Percentiles rank a stretch among this genome's conserved stretches.
phyloP scores from a whole-genome alignment of 2,888 invertebrate genomes.

The Tenthredo distinguenda region DNA sequence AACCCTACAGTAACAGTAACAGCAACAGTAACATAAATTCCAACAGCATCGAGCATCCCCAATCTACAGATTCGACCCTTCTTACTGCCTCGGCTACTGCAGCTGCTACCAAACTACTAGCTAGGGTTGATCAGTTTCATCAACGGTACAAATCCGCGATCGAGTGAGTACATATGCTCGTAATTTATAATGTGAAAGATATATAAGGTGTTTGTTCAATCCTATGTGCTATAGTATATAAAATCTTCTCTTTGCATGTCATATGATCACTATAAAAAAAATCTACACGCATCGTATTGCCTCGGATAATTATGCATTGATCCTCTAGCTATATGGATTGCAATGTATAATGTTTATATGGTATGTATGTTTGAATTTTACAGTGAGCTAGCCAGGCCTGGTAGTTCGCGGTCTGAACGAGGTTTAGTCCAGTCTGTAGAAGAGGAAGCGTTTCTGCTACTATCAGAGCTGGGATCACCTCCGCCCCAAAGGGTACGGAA shows the following conservation, averaged over 20 bases:
- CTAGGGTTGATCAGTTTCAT: constrained; percentile 70
- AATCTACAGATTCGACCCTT: constrained; percentile 66
- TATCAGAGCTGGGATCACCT: constrained; percentile 70
- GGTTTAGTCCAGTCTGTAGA: constrained; percentile 71
- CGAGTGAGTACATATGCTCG: constrained; percentile 64
- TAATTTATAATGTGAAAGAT: neutral
- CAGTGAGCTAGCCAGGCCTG: constrained; percentile 50
- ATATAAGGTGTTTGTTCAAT: neutral
- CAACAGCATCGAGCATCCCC: constrained; percentile 56
- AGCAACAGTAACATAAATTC: neutral
- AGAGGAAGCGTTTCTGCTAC: constrained; percentile 70
- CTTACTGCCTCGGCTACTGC: constrained; percentile 72
- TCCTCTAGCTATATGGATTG: too few species aligned
- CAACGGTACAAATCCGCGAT: constrained; percentile 64
- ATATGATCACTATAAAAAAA: neutral
- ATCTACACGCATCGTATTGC: neutral
- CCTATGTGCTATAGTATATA: neutral
- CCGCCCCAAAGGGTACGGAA: constrained; percentile 69
- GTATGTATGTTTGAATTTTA: neutral
- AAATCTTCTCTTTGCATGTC: neutral
- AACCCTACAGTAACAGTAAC: neutral
- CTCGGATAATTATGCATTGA: neutral
- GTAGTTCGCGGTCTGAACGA: constrained; percentile 66
- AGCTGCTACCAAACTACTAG: constrained; percentile 73
- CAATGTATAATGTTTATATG: neutral